phyloP scores from a whole-genome alignment of 2,888 invertebrate genomes.

The Epistrophe grossulariae region DNA sequence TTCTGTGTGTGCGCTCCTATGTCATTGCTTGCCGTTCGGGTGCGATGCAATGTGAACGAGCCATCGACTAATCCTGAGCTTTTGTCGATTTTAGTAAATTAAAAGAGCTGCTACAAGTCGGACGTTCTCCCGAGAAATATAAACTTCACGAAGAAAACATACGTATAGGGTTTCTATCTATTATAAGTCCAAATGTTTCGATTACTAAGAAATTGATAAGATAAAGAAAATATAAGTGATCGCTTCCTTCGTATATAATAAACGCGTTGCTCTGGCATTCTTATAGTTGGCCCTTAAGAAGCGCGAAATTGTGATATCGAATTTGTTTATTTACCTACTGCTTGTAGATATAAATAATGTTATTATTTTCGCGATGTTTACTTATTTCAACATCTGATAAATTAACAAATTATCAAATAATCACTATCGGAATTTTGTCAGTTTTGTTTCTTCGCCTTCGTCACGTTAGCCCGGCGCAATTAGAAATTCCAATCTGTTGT shows the following conservation, averaged over 20 bases:
- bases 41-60: constrained; percentile 22
- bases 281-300: neutral
- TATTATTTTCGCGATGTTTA: constrained; percentile 33
- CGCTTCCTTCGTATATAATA: neutral
- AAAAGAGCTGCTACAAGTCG: constrained; percentile 58
- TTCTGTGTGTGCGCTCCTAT: constrained; percentile 4
- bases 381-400: constrained; percentile 1
- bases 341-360: constrained; percentile 29
- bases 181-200: constrained; percentile 32
- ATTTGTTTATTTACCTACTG: neutral
- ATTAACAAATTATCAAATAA: constrained; percentile 35
- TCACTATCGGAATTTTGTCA: constrained; percentile 27
- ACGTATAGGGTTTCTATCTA: neutral
- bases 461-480: constrained; percentile 25
- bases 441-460: constrained; percentile 35
- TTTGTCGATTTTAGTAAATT: constrained; percentile 57
- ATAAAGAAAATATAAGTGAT: constrained; percentile 53
- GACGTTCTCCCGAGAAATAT: constrained; percentile 31
- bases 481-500: constrained; percentile 65
- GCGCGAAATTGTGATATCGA: constrained; percentile 9
- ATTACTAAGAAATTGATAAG: constrained; percentile 65
- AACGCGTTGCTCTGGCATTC: neutral
- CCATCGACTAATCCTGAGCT: constrained; percentile 59
- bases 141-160: neutral
- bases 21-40: neutral